These are phyloP conservation scores for Cheilosia scutellata DNA, from an alignment of 2,888 invertebrate species.

Conservation along the genomic window DNA sequence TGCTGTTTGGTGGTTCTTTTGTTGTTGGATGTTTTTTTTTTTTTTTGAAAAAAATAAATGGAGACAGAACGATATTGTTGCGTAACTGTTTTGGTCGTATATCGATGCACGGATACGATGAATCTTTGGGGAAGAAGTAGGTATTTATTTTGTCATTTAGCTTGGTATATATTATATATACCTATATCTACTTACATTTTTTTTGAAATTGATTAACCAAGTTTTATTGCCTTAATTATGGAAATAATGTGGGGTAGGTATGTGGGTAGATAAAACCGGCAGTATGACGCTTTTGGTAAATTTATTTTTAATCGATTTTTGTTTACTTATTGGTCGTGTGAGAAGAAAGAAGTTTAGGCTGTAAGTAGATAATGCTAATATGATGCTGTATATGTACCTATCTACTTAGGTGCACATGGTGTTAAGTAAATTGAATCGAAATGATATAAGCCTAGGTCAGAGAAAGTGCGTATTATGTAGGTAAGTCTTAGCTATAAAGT, in stretches of 20 bases:
- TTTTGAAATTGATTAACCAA: conserved; percentile 65
- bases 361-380: neutral
- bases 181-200: conserved; percentile 18
- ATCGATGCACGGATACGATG: conserved; percentile 69
- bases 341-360: neutral
- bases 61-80: conserved; percentile 62
- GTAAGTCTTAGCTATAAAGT: too few species aligned
- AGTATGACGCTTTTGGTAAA: conserved; percentile 38
- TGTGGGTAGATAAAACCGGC: conserved; percentile 10
- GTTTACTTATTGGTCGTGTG: neutral
- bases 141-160: conserved; percentile 56
- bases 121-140: conserved; percentile 50
- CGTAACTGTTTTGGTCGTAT: conserved; percentile 68
- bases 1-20: conserved; percentile 54
- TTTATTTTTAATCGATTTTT: conserved; percentile 55
- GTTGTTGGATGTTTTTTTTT: conserved; percentile 45
- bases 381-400: too few species aligned
- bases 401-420: too few species aligned
- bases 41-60: conserved; percentile 20
- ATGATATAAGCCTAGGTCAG: too few species aligned
- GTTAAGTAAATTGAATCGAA: too few species aligned
- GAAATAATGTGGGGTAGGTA: conserved; percentile 44
- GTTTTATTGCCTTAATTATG: conserved; percentile 73
- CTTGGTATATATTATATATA: neutral
- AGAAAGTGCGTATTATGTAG: too few species aligned